phyloP scores from a whole-genome alignment of 2,797 vertebrate species.

The Acestrorhynchus altus region DNA sequence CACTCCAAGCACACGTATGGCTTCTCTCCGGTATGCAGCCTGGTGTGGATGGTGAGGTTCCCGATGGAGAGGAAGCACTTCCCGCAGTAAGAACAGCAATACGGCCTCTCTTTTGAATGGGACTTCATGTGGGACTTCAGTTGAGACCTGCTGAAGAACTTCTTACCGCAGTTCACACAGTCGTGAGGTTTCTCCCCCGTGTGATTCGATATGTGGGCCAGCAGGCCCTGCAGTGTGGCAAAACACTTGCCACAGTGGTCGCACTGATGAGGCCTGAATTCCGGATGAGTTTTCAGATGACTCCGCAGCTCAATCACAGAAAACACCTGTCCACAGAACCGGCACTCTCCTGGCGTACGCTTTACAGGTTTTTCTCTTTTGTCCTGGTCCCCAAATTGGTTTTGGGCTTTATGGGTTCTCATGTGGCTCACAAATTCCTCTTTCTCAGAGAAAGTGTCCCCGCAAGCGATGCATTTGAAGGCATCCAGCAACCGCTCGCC shows the following conservation, averaged over 20 bases:
- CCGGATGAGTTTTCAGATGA: constrained; percentile 71
- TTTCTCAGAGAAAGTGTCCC: background rate
- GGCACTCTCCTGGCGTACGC: constrained; percentile 66
- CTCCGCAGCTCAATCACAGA: constrained; percentile 72
- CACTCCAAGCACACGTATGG: constrained; percentile 75
- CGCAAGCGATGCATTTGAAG: constrained; percentile 1
- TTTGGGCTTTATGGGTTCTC: constrained; percentile 67
- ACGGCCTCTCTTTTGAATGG: constrained; percentile 68
- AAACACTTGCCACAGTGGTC: constrained; percentile 72
- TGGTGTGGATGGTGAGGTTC: constrained; percentile 74
- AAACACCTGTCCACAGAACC: constrained; percentile 71
- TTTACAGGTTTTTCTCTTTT: constrained; percentile 66
- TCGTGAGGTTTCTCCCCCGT: constrained; percentile 66
- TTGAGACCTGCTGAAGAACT: constrained; percentile 71
- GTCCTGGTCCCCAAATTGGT: constrained; percentile 46
- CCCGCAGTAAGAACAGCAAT: constrained; percentile 74
- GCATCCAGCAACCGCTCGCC: background rate
- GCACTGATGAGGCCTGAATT: constrained; percentile 65
- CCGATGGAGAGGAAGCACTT: constrained; percentile 72
- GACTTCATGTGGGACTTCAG: constrained; percentile 72
- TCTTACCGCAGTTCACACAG: constrained; percentile 73
- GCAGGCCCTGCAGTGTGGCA: constrained; percentile 60
- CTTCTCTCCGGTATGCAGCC: constrained; percentile 75
- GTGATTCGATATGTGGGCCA: constrained; percentile 68
- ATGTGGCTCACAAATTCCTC: constrained; percentile 71